phyloP scores from a whole-genome alignment of 2,113 vertebrate genomes.

The Mixornis gularis region DNA sequence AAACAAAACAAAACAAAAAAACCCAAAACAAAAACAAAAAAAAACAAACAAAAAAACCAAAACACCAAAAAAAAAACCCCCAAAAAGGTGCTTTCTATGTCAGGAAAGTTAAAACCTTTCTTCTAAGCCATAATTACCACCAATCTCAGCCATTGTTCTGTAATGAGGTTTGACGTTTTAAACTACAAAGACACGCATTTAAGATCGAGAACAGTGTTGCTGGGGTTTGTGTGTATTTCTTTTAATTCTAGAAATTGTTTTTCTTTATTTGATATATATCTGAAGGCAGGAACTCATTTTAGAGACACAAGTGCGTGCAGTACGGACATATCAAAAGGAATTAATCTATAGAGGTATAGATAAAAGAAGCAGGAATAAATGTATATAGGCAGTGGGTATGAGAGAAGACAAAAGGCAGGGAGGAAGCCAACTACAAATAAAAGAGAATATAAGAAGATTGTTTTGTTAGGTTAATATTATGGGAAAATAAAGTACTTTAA shows the following conservation, averaged over 20 bases:
- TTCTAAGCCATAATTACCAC: constrained; percentile 19
- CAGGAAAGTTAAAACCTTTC: constrained; percentile 1
- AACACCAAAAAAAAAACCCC: too few relatives aligned
- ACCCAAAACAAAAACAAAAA: too few relatives aligned
- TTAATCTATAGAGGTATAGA: constrained; percentile 30
- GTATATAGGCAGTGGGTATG: background rate
- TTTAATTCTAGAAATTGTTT: constrained; percentile 15
- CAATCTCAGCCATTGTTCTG: constrained; percentile 12
- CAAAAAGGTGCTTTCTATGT: background rate
- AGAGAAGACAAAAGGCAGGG: background rate
- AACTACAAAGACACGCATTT: constrained; percentile 12
- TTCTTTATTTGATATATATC: background rate
- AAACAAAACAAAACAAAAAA: too few relatives aligned
- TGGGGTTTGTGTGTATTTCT: background rate
- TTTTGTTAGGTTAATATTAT: background rate
- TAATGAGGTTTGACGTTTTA: constrained; percentile 26
- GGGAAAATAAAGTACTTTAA: constrained; percentile 17
- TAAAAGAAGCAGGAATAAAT: constrained; percentile 32
- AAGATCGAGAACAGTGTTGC: background rate
- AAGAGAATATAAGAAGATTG: background rate
- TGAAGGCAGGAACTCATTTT: constrained; percentile 15
- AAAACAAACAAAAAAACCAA: too few relatives aligned
- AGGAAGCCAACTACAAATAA: background rate
- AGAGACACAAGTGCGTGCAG: background rate
- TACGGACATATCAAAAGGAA: constrained; percentile 44